A percentile compares a stretch with the other conserved stretches of the same genome.
phyloP scores from a whole-genome alignment of 2,113 vertebrate genomes.

The Festucalex cinctus region DNA sequence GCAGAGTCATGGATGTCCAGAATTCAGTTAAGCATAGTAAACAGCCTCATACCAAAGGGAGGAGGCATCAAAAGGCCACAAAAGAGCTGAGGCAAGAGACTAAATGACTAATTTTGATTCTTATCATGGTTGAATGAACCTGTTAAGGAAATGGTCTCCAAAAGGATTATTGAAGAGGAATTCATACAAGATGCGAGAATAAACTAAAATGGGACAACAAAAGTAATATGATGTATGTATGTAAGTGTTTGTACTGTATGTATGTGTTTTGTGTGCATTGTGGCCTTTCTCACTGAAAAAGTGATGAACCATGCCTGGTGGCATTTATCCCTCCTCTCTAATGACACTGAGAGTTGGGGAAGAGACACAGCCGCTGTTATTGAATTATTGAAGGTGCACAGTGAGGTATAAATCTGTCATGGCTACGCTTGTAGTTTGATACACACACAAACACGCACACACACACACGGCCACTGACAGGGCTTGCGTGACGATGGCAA shows the following conservation, averaged over 20 bases:
- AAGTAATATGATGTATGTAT: too few relatives aligned
- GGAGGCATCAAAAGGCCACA: conserved; percentile 46
- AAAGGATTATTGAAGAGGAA: conserved; percentile 18
- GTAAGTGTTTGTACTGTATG: neutral
- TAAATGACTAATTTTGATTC: conserved; percentile 42
- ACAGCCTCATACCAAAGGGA: conserved; percentile 50
- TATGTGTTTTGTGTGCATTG: conserved; percentile 7
- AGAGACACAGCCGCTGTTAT: conserved; percentile 63
- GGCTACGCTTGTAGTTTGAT: conserved; percentile 52
- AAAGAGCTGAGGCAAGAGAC: conserved; percentile 41
- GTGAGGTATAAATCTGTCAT: conserved; percentile 68
- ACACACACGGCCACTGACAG: conserved; percentile 33
- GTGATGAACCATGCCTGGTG: conserved; percentile 58
- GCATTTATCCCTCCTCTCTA: conserved; percentile 65
- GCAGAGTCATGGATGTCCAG: conserved; percentile 61
- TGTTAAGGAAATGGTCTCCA: neutral
- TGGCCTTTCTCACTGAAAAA: conserved; percentile 27
- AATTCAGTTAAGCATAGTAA: conserved; percentile 56
- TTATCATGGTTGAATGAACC: conserved; percentile 17
- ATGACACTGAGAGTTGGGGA: conserved; percentile 60
- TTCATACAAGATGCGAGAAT: conserved; percentile 30
- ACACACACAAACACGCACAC: conserved; percentile 1
- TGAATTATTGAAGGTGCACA: conserved; percentile 71
- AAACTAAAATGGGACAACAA: too few relatives aligned
- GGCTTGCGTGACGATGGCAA: conserved; percentile 72